Base-by-base conservation (phyloP, 2,113 vertebrate species). In the Vimba vimba region DNA sequence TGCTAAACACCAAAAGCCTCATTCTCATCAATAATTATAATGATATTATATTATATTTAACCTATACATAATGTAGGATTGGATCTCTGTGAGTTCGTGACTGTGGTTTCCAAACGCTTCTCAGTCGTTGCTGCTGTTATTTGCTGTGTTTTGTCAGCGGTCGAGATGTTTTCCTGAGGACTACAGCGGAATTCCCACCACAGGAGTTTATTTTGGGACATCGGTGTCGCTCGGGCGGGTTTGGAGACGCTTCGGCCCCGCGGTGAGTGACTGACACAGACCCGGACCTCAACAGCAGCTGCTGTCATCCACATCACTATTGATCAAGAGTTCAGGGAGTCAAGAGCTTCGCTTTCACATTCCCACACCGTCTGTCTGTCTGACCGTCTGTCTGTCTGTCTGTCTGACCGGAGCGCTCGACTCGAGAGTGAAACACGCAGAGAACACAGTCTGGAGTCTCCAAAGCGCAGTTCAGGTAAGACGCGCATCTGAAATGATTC, bases 191-290 rank as follows among this genome's bases (percentile, higher is more conserved):
- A 79, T 62, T 60, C 33, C 77, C 55, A 17, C 45, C 55, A 9
- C 62, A 30, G 27, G 45, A 82, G 80, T 82, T 57, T 82, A 82
- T 82, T 82, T 82, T 82, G n/a, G 80, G 45, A 79, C 57, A n/a
- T 55, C 7, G 33, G 10, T 59, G 30, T 27, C 30, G 45, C 23
- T 76, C 45, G 2, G 73, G 59, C 15, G 12, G 15, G 80, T 82
- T n/a, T 82, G 60, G 79, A 27, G 77, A 39, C 77, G 77, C 59
- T 27, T 27, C 43, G 57, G 59, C 59, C 27, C 30, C 45, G 60
- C 62, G 45, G 79, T 80, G 79, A 80, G 79, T 80, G 79, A 80
- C 27, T 45, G 79, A 30, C 79, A 68, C 80, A 23, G 80, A 82
- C 27, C 45, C 25, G 45, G 25, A 52, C 62, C 59, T 17, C 23